A percentile compares a stretch with the other conserved stretches of the same genome.
These are phyloP conservation scores for Ceyx margarethae DNA, from an alignment of 2,113 vertebrate genomes.

Conservation along the genomic window DNA sequence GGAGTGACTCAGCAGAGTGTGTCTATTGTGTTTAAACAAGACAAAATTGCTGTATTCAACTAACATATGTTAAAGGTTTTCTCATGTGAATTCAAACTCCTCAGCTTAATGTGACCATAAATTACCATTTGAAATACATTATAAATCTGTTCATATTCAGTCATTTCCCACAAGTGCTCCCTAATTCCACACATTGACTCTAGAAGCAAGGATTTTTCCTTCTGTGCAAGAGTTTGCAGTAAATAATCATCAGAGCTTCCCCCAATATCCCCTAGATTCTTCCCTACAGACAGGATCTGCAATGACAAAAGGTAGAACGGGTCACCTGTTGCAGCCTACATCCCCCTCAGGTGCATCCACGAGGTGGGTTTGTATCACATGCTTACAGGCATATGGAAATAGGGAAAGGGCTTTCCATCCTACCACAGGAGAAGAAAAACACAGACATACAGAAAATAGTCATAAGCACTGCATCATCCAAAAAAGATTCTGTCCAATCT, in stretches of 20 bases:
- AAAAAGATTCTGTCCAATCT: neutral
- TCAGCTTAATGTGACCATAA: neutral
- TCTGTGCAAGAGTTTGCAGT: neutral
- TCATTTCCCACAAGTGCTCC: neutral
- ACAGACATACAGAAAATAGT: neutral
- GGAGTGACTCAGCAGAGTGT: slow-evolving; percentile 31
- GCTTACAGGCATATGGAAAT: too few species aligned
- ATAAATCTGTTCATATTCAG: neutral
- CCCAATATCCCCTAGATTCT: neutral
- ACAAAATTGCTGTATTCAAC: neutral
- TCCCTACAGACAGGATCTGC: neutral
- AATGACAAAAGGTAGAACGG: neutral
- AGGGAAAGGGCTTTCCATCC: neutral
- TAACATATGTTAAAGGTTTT: neutral
- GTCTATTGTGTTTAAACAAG: neutral
- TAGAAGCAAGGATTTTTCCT: neutral
- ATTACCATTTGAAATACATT: neutral
- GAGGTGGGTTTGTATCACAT: neutral
- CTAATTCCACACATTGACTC: neutral
- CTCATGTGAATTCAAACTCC: neutral
- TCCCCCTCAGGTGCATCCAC: neutral
- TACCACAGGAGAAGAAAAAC: too few species aligned
- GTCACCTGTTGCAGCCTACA: neutral
- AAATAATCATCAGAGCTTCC: neutral
- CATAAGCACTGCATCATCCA: neutral